Evolutionary conservation across 2,888 invertebrate species (phyloP), one percentile per base, ranked within the genome.

Genomic region (Ectobius pallidus): DNA sequence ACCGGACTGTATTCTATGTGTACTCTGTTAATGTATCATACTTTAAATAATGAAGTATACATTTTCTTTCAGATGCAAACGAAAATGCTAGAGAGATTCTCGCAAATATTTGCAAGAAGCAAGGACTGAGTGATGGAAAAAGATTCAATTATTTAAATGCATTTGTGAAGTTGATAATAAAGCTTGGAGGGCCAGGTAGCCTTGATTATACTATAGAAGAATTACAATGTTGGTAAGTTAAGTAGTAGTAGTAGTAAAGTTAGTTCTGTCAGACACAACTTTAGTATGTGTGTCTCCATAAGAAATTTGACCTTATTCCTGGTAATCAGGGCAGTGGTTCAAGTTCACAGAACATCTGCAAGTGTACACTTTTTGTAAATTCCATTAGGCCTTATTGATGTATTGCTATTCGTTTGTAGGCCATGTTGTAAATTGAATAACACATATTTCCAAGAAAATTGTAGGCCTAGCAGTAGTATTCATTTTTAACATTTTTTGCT

Each of bases 131-230:
- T 74, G 94, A 94, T 83, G 90, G 89, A 75, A 91, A 91, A 81
- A 91, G 93, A 82, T 86, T 96, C 78, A 93, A 92, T 77, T 93
- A 95, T 83, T 88, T 97, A 79, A 97, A 96, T 87, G 92, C 91
- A 75, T 90, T 96, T 84, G 94, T 95, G 72, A 93, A 94, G 80
- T 87, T 96, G 77, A 85, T 91, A 77, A 85, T 87, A 79, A 88
- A 89, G 80, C 89, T 91, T 78, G 86, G 84, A 71, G 84, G 86
- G 74, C 79, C 87, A 78, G 83, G 83, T 76, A 86, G 87, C 78
- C 86, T 93, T 78, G 92, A 92, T 63, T 92, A 92, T 81, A 88
- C 89, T 77, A 86, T 89, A 75, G 92, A 93, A 83, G 94, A 97
- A 82, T 87, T 97, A 79, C 90, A 94, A 77, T 89, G 88, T 79